These are phyloP conservation scores for Poeciliopsis presidionis DNA, from an alignment of 2,797 vertebrate species.

Conservation along the genomic window DNA sequence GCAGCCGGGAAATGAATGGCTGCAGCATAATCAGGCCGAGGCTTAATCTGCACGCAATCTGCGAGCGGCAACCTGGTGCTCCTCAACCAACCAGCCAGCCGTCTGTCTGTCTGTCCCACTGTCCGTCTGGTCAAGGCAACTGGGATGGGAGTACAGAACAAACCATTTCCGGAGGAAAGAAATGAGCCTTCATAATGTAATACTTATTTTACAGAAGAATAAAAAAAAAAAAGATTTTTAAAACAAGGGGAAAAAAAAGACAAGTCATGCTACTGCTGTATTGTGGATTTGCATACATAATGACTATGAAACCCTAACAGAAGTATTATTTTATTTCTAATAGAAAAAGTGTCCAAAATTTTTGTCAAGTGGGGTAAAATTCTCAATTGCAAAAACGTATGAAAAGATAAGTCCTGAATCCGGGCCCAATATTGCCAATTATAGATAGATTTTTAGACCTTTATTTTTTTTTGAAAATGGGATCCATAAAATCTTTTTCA, in stretches of 20 bases:
- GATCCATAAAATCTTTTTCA: background rate
- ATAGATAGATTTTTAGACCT: background rate
- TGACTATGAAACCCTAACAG: background rate
- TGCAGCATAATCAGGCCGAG: constrained; percentile 77
- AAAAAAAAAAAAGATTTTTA: no score
- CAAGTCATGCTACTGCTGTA: background rate
- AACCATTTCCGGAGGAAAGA: background rate
- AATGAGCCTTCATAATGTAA: background rate
- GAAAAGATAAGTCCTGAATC: background rate
- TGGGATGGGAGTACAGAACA: background rate
- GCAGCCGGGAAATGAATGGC: constrained; percentile 80
- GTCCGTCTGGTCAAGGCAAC: constrained; percentile 16
- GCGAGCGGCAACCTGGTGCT: constrained; percentile 63
- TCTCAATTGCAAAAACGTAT: background rate
- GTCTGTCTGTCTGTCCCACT: background rate
- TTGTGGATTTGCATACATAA: background rate
- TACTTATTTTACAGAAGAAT: background rate
- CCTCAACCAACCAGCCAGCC: constrained; percentile 44
- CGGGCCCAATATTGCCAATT: background rate
- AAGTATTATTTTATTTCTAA: background rate
- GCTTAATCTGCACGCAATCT: constrained; percentile 71
- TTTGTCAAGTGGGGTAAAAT: background rate
- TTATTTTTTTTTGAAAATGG: background rate
- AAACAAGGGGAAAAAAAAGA: background rate
- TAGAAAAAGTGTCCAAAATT: background rate